Base-by-base conservation (phyloP, 2,888 invertebrate genomes). In the Strigamia transsilvanica region DNA sequence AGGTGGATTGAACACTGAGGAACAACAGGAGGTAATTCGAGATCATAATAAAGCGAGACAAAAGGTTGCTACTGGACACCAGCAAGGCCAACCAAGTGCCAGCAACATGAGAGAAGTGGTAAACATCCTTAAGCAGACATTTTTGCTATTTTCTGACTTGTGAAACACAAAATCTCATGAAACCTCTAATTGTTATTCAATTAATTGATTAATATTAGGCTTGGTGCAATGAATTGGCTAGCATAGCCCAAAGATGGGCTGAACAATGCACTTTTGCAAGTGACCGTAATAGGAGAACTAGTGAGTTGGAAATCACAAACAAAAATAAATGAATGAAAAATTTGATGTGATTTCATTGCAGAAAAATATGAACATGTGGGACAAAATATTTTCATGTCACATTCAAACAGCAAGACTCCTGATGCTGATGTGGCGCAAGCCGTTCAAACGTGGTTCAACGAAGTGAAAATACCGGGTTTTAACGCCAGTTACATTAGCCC, bases 41-140 rank as follows among this genome's bases (percentile, higher is more conserved):
- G 51, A 4, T 51, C 51, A 51, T 10, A 51, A 51, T 51, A 3
- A 3, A 51, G n/a, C 18, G 12, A 51, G 51, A 51, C 51, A 51
- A 51, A 51, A 51, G 18, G 51, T 51, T 51, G 51, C 51, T 51
- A 51, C 1, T 51, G 51, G 51, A 51, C 51, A 51, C 51, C n/a
- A 51, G 15, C 51, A 51, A 51, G 51, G 13, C 6, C 51, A 18
- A 18, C 51, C 51, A 51, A 18, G 51, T 18, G 51, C 51, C 3
- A 51, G 51, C 51, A 51, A 51, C 6, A 51, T 51, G 51, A 51
- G 18, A 51, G 51, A 51, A 51, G 51, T 51, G 51, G 51, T 51
- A 51, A 51, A 51, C 38, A 18, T 51, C 12, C 18, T 51, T 18
- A 51, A n/a, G n/a, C n/a, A n/a, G n/a, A n/a, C n/a, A n/a, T n/a